Base-by-base conservation (phyloP, 2,113 vertebrate species). In the Stigmatopora argus region DNA sequence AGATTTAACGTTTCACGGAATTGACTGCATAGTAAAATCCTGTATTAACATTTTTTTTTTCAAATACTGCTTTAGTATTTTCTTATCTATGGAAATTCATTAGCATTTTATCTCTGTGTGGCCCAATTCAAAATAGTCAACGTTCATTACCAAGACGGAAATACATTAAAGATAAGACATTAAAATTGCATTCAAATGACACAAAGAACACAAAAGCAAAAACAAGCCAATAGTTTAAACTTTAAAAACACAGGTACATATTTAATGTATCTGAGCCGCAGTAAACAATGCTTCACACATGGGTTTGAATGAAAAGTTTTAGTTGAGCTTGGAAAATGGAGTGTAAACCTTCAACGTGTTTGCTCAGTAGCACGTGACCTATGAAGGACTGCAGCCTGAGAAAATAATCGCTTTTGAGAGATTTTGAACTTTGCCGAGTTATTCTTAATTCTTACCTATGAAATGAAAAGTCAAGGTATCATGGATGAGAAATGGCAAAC, bases 101-200 rank as follows among this genome's bases (percentile, higher is more conserved):
- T 1, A 1, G 23, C 5, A 31, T 31, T 34, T 11, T 64, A n/a
- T 18, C 18, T 49, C 12, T 18, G 14, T 31, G 45, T 45, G 41
- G 58, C 38, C 5, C 58, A 61, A 23, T 61, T 61, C 4, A 44
- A 60, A 13, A 44, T 12, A 7, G 38, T 60, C 18, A 19, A 60
- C n/a, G 18, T 60, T 17, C 58, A 21, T 61, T 38, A 59, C 57
- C 5, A 34, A 59, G 34, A n/a, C 31, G 10, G 58, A 61, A 45
- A 61, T 61, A 61, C 58, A 44, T 61, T 61, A 61, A 44, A 61
- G 38, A 61, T 61, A 61, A 61, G 58, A 41, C 58, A 61, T 61
- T 61, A 61, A 61, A 61, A n/a, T 44, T 61, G 38, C n/a, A 61
- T 61, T 21, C n/a, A 23, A 61, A 61, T 44, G n/a, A 60, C 58